Base-by-base conservation (phyloP, 2,888 invertebrate species). In the Aphodius granarius region DNA sequence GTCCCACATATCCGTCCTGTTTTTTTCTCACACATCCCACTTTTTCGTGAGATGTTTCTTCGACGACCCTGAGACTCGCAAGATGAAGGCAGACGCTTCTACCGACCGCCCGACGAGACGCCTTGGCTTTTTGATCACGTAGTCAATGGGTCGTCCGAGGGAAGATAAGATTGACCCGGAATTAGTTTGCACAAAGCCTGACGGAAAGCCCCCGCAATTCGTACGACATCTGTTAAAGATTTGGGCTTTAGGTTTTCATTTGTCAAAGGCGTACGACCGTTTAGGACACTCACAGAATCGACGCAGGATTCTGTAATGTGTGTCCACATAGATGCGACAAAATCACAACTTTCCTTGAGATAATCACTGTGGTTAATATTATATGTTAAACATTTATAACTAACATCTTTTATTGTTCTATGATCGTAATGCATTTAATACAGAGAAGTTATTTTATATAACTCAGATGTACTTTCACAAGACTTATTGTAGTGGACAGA, bases 161-260 rank as follows among this genome's bases (percentile, higher is more conserved):
- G 73, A 72, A 75, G 75, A 76, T 74, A 76, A 73, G 74, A 76
- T 76, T 74, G 74, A 83, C 82, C 82, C 81, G 82, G 85, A 85
- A 86, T 86, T 85, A 86, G 85, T 84, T 82, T 82, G 83, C 85
- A 85, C 85, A 86, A 85, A 85, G 84, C 85, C 84, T 81, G 83
- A 82, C 81, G 83, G 83, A 82, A 84, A 84, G 84, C 84, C 83
- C 83, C 82, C 83, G 83, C 84, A 83, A 84, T 84, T 84, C 84
- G 81, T 83, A 83, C 83, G 85, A 85, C 85, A 85, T 85, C 82
- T 84, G 83, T 83, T 83, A 84, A 85, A 85, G 85, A 85, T 85
- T 86, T 84, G 83, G 83, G 83, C 82, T 43, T 43, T 43, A 81
- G 82, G 80, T 84, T 83, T 83, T 82, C 81, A 75, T 75, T 71